Percentiles rank a stretch among this genome's conserved stretches.
These are phyloP conservation scores for Hyperopisus bebe DNA, from an alignment of 2,113 vertebrate genomes.

Conservation along the genomic window DNA sequence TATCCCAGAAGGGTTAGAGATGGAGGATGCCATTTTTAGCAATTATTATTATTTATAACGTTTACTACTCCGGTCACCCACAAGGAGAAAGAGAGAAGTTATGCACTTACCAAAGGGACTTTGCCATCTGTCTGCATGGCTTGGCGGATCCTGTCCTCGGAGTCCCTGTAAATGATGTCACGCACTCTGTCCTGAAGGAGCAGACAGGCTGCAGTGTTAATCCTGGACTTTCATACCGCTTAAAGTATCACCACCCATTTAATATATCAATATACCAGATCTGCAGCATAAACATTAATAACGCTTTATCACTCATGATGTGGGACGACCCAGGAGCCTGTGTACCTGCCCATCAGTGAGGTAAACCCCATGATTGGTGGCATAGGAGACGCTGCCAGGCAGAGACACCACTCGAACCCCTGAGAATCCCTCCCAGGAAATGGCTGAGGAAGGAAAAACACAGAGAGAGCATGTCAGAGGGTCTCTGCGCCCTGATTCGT, in stretches of 20 bases:
- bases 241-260: neutral
- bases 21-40: neutral
- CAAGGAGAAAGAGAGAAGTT: neutral
- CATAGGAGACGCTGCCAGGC: slow-evolving; percentile 69
- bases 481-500: neutral
- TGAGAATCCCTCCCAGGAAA: slow-evolving; percentile 71
- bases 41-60: neutral
- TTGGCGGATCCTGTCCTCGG: slow-evolving; percentile 58
- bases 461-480: neutral
- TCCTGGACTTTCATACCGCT: neutral
- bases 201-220: neutral
- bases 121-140: slow-evolving; percentile 65
- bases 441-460: slow-evolving; percentile 47
- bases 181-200: slow-evolving; percentile 60
- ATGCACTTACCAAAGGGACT: slow-evolving; percentile 73
- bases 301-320: neutral
- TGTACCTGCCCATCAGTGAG: slow-evolving; percentile 65
- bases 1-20: neutral
- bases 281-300: neutral
- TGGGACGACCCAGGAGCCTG: neutral
- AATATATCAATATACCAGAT: neutral
- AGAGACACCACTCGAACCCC: slow-evolving; percentile 77
- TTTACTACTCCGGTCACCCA: neutral
- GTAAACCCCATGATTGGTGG: slow-evolving; percentile 80
- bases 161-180: slow-evolving; percentile 79